phyloP scores from a whole-genome alignment of 2,113 vertebrate species.

The Silurus glanis region DNA sequence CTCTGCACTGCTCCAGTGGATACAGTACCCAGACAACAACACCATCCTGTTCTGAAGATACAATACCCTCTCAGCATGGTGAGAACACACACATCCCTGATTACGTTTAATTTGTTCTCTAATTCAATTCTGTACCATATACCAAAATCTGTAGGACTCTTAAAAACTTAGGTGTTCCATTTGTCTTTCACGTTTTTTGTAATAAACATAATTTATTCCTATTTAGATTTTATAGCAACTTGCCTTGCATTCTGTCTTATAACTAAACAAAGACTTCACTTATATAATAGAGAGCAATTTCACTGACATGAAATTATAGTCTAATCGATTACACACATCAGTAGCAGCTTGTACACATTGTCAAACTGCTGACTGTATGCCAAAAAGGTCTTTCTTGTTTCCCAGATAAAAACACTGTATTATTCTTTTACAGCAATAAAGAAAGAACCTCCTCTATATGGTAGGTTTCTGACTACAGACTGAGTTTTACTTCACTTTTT shows the following conservation, averaged over 20 bases:
- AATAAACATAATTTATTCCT: no score
- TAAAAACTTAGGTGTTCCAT: no score
- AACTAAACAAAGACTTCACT: neutral
- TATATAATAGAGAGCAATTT: neutral
- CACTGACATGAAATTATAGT: constrained; percentile 29
- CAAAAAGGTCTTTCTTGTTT: constrained; percentile 21
- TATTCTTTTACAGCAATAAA: constrained; percentile 77
- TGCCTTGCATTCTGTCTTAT: no score
- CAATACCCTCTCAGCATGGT: constrained; percentile 78
- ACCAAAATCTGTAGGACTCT: no score
- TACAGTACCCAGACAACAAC: constrained; percentile 85
- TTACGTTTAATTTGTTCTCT: neutral
- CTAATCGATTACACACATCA: neutral
- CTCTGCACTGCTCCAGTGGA: constrained; percentile 81
- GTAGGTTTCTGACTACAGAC: constrained; percentile 70
- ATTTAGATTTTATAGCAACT: no score
- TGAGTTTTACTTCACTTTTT: constrained; percentile 17
- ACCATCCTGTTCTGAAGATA: constrained; percentile 82
- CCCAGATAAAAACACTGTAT: constrained; percentile 54
- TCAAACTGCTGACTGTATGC: constrained; percentile 23
- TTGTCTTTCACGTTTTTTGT: no score
- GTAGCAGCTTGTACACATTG: neutral
- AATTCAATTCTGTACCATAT: no score
- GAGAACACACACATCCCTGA: constrained; percentile 40
- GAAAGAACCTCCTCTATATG: constrained; percentile 76